Evolutionary conservation across 2,888 invertebrate genomes (phyloP), one percentile per base, ranked within the genome.

Genomic region (Pediacus dermestoides): DNA sequence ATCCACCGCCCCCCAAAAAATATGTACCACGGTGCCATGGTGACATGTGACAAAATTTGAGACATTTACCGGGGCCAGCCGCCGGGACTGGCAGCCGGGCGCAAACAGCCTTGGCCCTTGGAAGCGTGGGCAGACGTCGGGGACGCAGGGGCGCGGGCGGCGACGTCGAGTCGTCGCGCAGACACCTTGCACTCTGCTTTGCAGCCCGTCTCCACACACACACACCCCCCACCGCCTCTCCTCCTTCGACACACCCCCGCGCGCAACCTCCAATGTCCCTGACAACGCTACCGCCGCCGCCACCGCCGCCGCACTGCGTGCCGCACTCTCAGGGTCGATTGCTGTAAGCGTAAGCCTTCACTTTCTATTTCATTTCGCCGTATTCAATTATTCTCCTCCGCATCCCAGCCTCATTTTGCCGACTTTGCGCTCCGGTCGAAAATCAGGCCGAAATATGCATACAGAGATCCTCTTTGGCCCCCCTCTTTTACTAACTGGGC

Each of bases 101-200:
- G 9, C 12, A 39, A 48, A 52, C 55, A 57, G 56, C 59, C 59
- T 58, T 58, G 58, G 58, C 57, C 58, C 56, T 52, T 52, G 48
- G 27, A 31, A 50, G 52, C 50, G 53, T 50, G 53, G 52, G 52
- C 47, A 48, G 55, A 48, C 39, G 41, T 27, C 32, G 30, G 37
- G 44, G 48, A 41, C 50, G 51, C 48, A 49, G 52, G 50, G 52
- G 42, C 50, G 61, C 33, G 68, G 69, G 31, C 70, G 62, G 13
- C 68, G 71, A 44, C 75, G 65, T 58, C 64, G 65, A 66, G 65
- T 61, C 65, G 65, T 64, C 65, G 66, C 65, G 74, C 63, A 72
- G 73, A 68, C 70, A 71, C 64, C 72, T 74, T 50, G 76, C 72
- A 35, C 72, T 71, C 55, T 47, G 55, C 52, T 54, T 50, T 57